Evolutionary conservation across 2,113 vertebrate species (phyloP).

Genomic region (Aegotheles bennettii): DNA sequence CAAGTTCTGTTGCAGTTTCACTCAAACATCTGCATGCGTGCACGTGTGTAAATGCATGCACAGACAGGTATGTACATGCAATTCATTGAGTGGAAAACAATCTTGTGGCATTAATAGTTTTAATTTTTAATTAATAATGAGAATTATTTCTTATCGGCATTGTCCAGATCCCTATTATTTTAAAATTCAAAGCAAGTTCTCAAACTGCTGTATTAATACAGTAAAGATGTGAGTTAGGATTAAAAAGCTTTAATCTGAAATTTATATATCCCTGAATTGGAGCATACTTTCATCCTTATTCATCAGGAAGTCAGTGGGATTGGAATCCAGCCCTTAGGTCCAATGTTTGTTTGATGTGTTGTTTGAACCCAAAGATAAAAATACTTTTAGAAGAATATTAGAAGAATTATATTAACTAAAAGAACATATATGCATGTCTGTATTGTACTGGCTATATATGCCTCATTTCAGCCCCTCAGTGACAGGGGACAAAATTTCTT

Average conservation of each 20-base stretch:
- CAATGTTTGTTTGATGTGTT: accelerated
- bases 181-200: neutral
- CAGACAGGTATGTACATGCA: neutral
- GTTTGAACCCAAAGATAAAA: neutral
- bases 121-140: neutral
- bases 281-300: neutral
- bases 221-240: neutral
- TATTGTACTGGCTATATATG: neutral
- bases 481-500: neutral
- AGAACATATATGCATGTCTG: neutral
- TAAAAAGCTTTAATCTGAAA: neutral
- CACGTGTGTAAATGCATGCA: neutral
- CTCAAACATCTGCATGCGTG: neutral
- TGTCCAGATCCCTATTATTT: neutral
- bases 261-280: neutral
- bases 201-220: neutral
- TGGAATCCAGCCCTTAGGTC: neutral
- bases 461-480: neutral
- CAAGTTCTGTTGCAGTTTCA: neutral
- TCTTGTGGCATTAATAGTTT: neutral
- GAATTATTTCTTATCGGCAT: neutral
- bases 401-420: neutral
- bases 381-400: neutral
- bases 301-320: neutral
- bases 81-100: neutral